These are phyloP conservation scores for Amblyraja radiata DNA, from an alignment of 2,797 vertebrate genomes.

Conservation along the genomic window DNA sequence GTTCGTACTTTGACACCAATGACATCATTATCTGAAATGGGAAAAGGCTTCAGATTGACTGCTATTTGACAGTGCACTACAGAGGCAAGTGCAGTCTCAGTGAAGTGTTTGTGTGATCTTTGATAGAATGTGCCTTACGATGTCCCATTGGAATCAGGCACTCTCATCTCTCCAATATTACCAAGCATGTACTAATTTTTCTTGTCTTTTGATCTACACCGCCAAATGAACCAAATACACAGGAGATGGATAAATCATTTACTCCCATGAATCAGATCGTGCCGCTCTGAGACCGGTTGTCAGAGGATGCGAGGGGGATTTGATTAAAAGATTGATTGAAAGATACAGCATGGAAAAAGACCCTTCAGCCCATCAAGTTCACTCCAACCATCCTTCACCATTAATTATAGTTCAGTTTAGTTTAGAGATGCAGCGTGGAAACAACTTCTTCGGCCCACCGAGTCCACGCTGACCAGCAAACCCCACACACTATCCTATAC, in stretches of 20 bases:
- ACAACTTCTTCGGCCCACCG: no score
- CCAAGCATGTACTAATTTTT: background rate
- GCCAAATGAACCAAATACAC: background rate
- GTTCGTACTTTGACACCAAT: background rate
- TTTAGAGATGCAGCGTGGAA: no score
- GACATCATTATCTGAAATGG: background rate
- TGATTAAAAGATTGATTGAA: no score
- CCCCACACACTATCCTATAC: no score
- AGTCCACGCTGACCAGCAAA: no score
- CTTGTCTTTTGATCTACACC: background rate
- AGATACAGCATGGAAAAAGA: no score
- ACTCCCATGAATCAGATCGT: background rate
- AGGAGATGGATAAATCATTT: background rate
- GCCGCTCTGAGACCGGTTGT: background rate
- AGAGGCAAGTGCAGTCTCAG: background rate
- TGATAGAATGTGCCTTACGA: background rate
- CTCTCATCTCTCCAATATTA: background rate
- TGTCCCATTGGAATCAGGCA: background rate
- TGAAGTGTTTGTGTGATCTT: background rate
- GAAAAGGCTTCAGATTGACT: background rate
- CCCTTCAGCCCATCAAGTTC: no score
- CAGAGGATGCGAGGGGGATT: background rate
- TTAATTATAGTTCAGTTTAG: no score
- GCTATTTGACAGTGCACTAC: background rate
- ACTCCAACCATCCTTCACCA: no score